A percentile compares a stretch with the other conserved stretches of the same genome.
Evolutionary conservation across 2,797 vertebrate species (phyloP).

Genomic region (Enteromius thamalakanensis): DNA sequence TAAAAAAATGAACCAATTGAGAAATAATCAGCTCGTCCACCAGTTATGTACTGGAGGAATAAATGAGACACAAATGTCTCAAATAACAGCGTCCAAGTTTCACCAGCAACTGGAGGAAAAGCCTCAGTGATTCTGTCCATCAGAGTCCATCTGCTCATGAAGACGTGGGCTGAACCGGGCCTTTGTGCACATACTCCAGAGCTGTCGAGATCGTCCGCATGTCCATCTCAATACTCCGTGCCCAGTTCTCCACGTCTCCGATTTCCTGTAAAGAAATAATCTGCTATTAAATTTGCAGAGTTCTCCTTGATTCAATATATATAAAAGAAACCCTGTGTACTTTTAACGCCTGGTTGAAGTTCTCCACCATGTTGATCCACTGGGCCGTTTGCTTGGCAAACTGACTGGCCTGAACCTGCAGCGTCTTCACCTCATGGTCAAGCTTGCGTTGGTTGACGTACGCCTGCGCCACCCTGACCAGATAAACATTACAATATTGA

Average conservation of each 20-base stretch:
- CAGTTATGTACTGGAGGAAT: neutral
- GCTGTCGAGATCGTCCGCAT: conserved; percentile 94
- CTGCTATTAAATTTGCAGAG: neutral
- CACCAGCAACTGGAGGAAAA: neutral
- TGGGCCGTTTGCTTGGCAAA: conserved; percentile 95
- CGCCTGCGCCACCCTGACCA: conserved; percentile 88
- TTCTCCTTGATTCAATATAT: neutral
- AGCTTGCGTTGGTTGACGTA: conserved; percentile 96
- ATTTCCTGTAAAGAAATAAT: conserved; percentile 83
- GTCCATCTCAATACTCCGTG: conserved; percentile 95
- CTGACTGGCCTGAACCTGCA: conserved; percentile 92
- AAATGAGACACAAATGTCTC: neutral
- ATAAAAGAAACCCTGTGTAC: conserved; percentile 63
- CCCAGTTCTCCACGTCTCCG: conserved; percentile 97
- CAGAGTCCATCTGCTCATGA: conserved; percentile 59
- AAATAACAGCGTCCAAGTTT: neutral
- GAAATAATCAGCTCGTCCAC: neutral
- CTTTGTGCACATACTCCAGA: conserved; percentile 93
- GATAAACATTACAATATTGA: neutral
- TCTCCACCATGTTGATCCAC: conserved; percentile 96
- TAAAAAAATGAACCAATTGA: neutral
- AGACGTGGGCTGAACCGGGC: conserved; percentile 84
- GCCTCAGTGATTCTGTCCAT: neutral
- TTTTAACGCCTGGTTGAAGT: conserved; percentile 96
- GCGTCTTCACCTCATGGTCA: conserved; percentile 94